Conservation (phyloP, 1,140 invertebrate species). For the Antheraea mylitta region DNA sequence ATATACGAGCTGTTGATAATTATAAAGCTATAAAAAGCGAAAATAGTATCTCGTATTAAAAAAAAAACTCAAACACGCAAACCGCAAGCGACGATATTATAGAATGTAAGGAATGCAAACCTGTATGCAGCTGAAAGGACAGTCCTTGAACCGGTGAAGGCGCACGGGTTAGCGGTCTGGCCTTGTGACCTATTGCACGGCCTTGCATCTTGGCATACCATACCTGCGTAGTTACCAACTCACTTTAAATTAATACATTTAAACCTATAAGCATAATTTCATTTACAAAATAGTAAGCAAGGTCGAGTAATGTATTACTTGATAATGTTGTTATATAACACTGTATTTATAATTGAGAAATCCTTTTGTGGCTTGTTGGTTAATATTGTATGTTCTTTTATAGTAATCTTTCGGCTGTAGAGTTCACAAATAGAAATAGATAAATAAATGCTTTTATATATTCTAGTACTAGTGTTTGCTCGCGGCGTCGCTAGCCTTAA, state of each 20-base stretch:
- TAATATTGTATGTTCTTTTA: no score
- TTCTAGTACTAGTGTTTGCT: no score
- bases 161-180: constrained; percentile 51
- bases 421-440: no score
- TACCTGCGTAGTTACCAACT: constrained; percentile 5
- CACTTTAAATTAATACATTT: not conserved
- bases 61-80: not conserved
- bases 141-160: constrained; percentile 45
- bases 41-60: not conserved
- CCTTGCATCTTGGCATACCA: constrained; percentile 45
- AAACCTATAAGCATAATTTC: not conserved
- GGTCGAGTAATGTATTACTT: not conserved
- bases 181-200: constrained; percentile 65
- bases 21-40: not conserved
- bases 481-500: no score
- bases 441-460: no score
- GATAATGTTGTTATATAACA: no score
- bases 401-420: no score
- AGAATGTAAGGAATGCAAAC: constrained; percentile 18
- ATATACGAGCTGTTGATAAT: not conserved
- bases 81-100: constrained; percentile 6
- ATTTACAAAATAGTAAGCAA: not conserved
- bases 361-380: no score
- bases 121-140: constrained; percentile 44
- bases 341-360: no score